Percentiles rank a stretch among this genome's conserved stretches.
Evolutionary conservation across 2,113 vertebrate genomes (phyloP).

Genomic region (Lophochroa leadbeateri): DNA sequence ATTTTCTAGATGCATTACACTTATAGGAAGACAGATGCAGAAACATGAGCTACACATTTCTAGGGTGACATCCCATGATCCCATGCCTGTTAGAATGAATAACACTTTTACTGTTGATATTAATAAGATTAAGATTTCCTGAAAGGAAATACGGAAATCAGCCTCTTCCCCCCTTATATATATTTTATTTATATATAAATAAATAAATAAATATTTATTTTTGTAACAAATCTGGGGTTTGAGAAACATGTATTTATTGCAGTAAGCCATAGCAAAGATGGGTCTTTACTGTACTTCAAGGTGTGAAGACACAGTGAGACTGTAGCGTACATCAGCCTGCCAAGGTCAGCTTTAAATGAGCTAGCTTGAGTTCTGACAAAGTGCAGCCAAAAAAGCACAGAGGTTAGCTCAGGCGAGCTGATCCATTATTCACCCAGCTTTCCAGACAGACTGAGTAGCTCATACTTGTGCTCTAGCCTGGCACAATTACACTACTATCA

Average conservation of each 20-base stretch:
- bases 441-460: conserved; percentile 15
- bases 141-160: not conserved
- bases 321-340: rapidly evolving
- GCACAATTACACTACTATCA: not conserved
- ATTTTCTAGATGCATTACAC: not conserved
- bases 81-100: not conserved
- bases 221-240: not conserved
- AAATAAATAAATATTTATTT: not conserved
- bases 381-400: conserved; percentile 1
- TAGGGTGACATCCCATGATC: not conserved
- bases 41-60: not conserved
- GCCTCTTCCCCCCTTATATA: not conserved
- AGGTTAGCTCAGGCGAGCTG: conserved; percentile 32
- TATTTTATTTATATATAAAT: not conserved
- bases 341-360: not conserved
- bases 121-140: not conserved
- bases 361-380: not conserved
- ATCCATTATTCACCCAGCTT: not conserved
- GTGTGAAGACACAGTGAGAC: not conserved
- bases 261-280: not conserved
- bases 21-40: not conserved
- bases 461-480: not conserved
- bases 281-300: not conserved
- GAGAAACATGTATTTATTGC: not conserved
- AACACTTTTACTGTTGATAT: not conserved